A percentile compares a stretch with the other conserved stretches of the same genome.
These are phyloP conservation scores for Valencia hispanica DNA, from an alignment of 2,797 vertebrate species.

Conservation along the genomic window DNA sequence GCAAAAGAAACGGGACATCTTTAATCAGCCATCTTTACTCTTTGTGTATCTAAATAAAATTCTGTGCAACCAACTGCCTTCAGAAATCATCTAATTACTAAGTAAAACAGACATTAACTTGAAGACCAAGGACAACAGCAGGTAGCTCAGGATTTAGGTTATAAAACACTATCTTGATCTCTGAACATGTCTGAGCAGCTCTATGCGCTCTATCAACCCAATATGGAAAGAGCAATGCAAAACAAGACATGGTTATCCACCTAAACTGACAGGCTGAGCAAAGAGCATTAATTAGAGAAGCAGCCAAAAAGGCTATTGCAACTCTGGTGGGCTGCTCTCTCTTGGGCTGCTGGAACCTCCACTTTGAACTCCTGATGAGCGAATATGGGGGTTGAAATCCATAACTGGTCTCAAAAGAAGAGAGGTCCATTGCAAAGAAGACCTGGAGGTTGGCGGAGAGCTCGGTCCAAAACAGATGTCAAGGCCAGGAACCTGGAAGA, in stretches of 20 bases:
- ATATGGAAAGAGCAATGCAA: neutral
- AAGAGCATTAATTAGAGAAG: neutral
- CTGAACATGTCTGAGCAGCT: neutral
- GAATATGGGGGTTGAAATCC: no score
- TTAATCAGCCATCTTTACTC: neutral
- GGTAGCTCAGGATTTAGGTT: neutral
- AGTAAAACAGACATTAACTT: neutral
- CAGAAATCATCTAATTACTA: neutral
- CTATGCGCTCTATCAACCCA: neutral
- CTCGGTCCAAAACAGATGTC: no score
- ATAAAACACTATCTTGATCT: neutral
- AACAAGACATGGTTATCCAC: neutral
- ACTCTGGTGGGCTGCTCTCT: no score
- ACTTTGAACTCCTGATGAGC: no score
- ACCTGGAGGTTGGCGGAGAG: no score
- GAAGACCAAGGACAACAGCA: neutral
- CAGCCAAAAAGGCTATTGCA: neutral
- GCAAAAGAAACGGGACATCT: neutral
- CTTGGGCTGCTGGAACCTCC: no score
- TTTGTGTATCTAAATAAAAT: neutral
- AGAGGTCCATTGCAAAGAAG: no score
- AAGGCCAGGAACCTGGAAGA: no score
- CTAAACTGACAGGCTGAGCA: neutral
- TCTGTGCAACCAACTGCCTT: neutral
- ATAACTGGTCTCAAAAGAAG: no score